Base-by-base conservation (phyloP, 1,140 invertebrate species). In the Drosophila elegans region DNA sequence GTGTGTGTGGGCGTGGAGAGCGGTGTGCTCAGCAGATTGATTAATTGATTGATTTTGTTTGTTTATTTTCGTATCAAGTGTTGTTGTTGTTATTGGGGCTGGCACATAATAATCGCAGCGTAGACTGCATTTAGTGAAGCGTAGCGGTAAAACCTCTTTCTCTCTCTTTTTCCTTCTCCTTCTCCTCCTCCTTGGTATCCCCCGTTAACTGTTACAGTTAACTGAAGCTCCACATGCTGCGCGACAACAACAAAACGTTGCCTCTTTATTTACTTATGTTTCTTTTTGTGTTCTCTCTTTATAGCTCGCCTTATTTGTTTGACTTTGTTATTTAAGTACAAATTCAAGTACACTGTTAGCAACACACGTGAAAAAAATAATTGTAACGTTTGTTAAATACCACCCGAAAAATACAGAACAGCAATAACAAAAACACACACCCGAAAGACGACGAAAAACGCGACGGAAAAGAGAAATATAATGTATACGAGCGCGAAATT, bases 41-140 rank as follows among this genome's bases (percentile, higher is more conserved):
- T 88, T 89, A 88, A 88, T 88, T 88, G 83, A 88, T 88, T 88
- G 80, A 88, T 88, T 88, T 88, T 88, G 84, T 89, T 88, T 88
- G 84, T 88, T 88, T 88, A 89, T 88, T 88, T 88, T 88, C 53
- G 83, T 89, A 89, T 89, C 72, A 89, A 88, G 84, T 83, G 83
- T 45, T 60, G 61, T 64, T 75, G 52, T 44, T 71, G 52, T 41
- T 59, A 54, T 55, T 48, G 56, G 6, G 32, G 56, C 56, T 48
- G 56, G 56, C 29, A 63, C 51, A 54, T 54, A 63, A 54, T 63
- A 54, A 53, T 59, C 46, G 59, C 59, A 42, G 38, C 67, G 67
- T 67, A 59, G 63, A 73, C 61, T 76, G 67, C 67, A 79, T 60
- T 78, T 72, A 67, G 74, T 61, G 42, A 53, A 60, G 75, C 78